phyloP scores from a whole-genome alignment of 2,797 vertebrate species.

The Notolepis coatsorum region DNA sequence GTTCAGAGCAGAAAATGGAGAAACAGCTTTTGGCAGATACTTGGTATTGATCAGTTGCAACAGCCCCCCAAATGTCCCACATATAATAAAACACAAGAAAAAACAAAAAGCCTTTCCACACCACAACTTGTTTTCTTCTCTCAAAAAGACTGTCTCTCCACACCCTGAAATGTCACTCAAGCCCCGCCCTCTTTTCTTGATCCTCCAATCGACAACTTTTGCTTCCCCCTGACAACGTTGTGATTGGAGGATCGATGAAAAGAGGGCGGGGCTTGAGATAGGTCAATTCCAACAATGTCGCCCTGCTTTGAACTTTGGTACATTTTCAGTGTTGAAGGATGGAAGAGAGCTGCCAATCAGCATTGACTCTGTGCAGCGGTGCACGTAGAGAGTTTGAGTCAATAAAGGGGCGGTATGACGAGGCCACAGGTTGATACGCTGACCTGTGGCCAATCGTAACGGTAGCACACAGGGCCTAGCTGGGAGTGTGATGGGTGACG shows the following conservation, averaged over 20 bases:
- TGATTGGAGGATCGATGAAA: no score
- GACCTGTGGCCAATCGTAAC: background rate
- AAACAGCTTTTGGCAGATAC: constrained; percentile 40
- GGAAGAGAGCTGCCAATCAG: constrained; percentile 10
- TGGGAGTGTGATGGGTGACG: background rate
- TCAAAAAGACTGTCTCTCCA: no score
- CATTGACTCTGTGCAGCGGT: constrained; percentile 28
- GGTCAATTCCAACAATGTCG: no score
- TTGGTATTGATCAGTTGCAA: constrained; percentile 40
- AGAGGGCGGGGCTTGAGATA: no score
- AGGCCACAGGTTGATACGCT: background rate
- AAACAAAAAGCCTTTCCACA: background rate
- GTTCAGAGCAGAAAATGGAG: constrained; percentile 41
- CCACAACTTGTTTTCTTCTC: no score
- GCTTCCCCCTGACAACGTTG: no score
- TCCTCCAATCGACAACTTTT: no score
- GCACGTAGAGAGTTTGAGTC: constrained; percentile 28
- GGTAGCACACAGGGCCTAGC: background rate
- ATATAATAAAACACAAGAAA: background rate
- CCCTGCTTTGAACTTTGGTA: constrained; percentile 15
- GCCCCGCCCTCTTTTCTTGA: no score
- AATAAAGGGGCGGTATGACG: constrained; percentile 8
- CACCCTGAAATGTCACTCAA: no score
- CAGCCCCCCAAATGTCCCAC: constrained; percentile 4
- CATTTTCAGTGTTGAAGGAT: constrained; percentile 5